Percentiles rank a stretch among this genome's conserved stretches.
phyloP scores from a whole-genome alignment of 1,140 invertebrate genomes.

The Notospermus geniculatus region DNA sequence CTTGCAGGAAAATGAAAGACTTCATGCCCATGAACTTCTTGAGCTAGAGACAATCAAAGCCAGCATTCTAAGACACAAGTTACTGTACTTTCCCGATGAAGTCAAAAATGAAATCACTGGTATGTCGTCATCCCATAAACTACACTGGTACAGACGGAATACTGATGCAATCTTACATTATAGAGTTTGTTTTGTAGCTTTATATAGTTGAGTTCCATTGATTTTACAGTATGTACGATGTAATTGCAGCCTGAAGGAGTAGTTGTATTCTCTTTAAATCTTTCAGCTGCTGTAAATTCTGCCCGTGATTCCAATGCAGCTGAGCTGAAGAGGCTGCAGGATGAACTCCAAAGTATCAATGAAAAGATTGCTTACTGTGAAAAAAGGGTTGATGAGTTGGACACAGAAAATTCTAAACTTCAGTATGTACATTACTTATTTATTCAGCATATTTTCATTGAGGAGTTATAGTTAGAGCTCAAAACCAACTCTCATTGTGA shows the following conservation, averaged over 20 bases:
- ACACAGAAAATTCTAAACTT: constrained; percentile 43
- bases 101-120: constrained; percentile 50
- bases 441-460: too few relatives aligned
- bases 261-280: not conserved
- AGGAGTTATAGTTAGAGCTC: too few relatives aligned
- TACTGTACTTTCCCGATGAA: constrained; percentile 42
- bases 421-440: constrained; percentile 39
- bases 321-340: constrained; percentile 32
- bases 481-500: not conserved
- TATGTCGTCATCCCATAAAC: constrained; percentile 19
- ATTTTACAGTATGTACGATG: too few relatives aligned
- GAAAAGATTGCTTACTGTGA: constrained; percentile 38
- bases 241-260: not conserved
- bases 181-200: not conserved
- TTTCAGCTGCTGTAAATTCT: constrained; percentile 45
- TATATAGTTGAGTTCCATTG: not conserved
- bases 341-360: constrained; percentile 38
- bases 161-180: not conserved
- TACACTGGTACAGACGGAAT: not conserved
- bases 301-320: constrained; percentile 45
- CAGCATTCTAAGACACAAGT: constrained; percentile 45
- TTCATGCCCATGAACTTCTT: constrained; percentile 38
- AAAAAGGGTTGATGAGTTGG: constrained; percentile 33
- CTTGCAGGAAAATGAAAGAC: constrained; percentile 41
- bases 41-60: constrained; percentile 52